phyloP scores from a whole-genome alignment of 2,888 invertebrate species.

The Leptogaster cylindrica region DNA sequence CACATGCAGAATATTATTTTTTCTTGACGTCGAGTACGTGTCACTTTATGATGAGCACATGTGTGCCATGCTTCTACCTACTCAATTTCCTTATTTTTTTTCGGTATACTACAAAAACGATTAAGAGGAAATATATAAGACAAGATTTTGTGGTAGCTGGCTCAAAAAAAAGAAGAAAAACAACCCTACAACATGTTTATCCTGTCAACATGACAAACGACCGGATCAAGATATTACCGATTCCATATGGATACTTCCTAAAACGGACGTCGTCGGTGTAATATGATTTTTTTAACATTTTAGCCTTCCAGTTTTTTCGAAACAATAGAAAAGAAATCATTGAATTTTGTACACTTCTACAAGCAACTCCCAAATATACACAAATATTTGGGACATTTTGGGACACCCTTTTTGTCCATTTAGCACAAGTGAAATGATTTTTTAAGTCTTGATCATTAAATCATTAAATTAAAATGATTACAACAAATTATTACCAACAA shows the following conservation, averaged over 20 bases:
- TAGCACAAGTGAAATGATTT: no score
- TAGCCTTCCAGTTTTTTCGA: no score
- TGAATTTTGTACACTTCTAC: no score
- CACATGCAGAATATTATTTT: not conserved
- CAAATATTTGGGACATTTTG: no score
- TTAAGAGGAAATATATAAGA: not conserved
- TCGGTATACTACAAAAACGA: not conserved
- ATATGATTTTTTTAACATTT: not conserved
- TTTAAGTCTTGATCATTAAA: no score
- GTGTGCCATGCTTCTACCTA: not conserved
- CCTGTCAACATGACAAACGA: not conserved
- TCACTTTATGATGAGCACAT: not conserved
- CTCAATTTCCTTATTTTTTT: conserved; percentile 28
- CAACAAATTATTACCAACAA: no score
- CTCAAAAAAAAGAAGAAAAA: not conserved
- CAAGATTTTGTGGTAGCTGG: conserved; percentile 4
- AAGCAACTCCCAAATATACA: no score
- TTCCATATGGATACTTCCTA: not conserved
- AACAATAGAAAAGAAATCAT: no score
- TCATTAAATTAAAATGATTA: no score
- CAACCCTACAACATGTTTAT: not conserved
- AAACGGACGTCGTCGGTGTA: not conserved
- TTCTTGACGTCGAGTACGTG: not conserved
- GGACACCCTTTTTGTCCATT: not conserved
- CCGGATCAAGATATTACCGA: not conserved